Evolutionary conservation across 2,113 vertebrate species (phyloP), one percentile per base, ranked within the genome.

Genomic region (Chionomys nivalis): DNA sequence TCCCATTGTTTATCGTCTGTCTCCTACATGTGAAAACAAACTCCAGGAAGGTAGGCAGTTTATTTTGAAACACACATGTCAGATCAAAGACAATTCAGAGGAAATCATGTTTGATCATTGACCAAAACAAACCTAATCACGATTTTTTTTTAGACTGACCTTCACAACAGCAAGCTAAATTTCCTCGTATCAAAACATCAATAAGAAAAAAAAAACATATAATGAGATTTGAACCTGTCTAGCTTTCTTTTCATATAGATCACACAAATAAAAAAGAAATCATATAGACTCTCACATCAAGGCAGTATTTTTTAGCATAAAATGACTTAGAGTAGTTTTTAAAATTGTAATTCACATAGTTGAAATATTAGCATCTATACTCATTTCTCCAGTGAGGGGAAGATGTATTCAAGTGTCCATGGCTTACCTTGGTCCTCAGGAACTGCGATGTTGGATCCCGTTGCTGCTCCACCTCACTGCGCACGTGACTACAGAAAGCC

Each of bases 391-490:
- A 39, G 16, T 14, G 68, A 65, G 36, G 94, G 79, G 86, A 75
- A 44, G 24, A 19, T 0, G 11, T 23, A 47, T 39, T 44, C 79
- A 78, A 66, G 49, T 5, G 42, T 1, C 5, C 73, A 7, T 3
- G 49, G 12, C 33, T 92, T 98, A 99, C 99, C 99, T 97, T 99
- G 92, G 98, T 99, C 95, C 98, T 99, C 94, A 99, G 98, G 97
- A 99, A 98, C 7, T 97, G 98, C 5, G 99, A 99, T 31, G 98
- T 98, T 36, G 97, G 96, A 61, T 98, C 96, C 63, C 98, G 98
- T 36, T 98, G 98, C 94, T 99, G 99, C 65, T 99, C 98, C 96
- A 99, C 98, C 9, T 99, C 99, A 65, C 98, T 98, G 85, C 99
- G 99, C 3, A 99, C 93, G 0, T 99, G 98, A 72, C 97, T 97